These are phyloP conservation scores for Pteronura brasiliensis DNA, from an alignment of 2,113 vertebrate genomes.

Conservation along the genomic window DNA sequence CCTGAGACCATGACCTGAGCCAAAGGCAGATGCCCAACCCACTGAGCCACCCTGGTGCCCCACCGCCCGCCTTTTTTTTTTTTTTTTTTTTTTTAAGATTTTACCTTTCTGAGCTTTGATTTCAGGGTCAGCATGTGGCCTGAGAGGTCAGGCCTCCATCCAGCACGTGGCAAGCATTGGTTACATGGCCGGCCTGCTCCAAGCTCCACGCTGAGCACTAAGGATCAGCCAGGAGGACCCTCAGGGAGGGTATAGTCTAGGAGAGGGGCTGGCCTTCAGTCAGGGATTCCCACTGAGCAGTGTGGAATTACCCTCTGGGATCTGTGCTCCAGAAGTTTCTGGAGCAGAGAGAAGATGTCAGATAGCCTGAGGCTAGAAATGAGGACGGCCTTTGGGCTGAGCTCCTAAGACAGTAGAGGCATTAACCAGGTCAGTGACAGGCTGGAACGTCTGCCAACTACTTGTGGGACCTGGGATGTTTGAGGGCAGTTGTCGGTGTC, in stretches of 20 bases:
- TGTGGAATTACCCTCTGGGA: not conserved
- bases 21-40: no score
- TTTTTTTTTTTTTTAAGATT: no score
- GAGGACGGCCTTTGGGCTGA: not conserved
- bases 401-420: not conserved
- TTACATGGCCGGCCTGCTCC: not conserved
- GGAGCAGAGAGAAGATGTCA: not conserved
- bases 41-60: no score
- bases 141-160: not conserved
- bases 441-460: not conserved
- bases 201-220: not conserved
- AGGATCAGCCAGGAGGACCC: not conserved
- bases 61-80: no score
- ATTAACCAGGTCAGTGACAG: not conserved
- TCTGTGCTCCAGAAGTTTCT: not conserved
- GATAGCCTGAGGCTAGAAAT: not conserved
- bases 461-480: not conserved
- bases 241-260: accelerated
- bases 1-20: no score
- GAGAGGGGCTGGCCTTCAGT: not conserved
- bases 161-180: not conserved
- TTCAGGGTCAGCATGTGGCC: not conserved
- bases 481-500: not conserved
- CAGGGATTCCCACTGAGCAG: not conserved
- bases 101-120: not conserved